These are phyloP conservation scores for Dioctria linearis DNA, from an alignment of 2,888 invertebrate genomes.

Conservation along the genomic window DNA sequence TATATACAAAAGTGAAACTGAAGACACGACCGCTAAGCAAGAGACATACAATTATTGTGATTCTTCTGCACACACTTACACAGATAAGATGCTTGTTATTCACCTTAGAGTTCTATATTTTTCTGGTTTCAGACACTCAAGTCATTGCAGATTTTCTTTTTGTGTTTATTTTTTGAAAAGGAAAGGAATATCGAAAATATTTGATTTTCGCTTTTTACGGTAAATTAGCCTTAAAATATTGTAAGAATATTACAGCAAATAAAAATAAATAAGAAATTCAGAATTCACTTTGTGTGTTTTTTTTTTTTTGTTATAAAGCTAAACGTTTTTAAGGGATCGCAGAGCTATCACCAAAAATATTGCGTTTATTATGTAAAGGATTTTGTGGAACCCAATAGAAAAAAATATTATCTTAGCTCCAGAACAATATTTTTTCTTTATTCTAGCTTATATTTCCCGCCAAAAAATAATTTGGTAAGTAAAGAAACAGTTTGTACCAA, in stretches of 20 bases:
- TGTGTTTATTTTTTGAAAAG: background rate
- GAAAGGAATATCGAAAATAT: constrained; percentile 11
- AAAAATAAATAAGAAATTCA: background rate
- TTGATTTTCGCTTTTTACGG: constrained; percentile 42
- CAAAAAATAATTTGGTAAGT: too few species aligned
- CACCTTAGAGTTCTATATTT: constrained; percentile 35
- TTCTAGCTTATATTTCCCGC: too few species aligned
- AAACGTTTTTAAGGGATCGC: too few species aligned
- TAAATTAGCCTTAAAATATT: constrained; percentile 46
- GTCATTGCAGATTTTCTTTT: constrained; percentile 30
- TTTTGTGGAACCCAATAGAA: too few species aligned
- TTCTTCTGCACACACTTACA: background rate
- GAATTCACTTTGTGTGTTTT: background rate
- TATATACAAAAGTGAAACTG: background rate
- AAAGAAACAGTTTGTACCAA: too few species aligned
- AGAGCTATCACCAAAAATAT: too few species aligned
- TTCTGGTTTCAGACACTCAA: constrained; percentile 39
- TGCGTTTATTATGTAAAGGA: too few species aligned
- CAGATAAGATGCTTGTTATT: constrained; percentile 30
- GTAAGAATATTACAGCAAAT: constrained; percentile 22
- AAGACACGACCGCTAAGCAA: constrained; percentile 11
- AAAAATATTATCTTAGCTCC: too few species aligned
- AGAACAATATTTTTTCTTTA: too few species aligned
- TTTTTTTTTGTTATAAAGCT: background rate
- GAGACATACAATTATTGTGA: constrained; percentile 16